phyloP scores from a whole-genome alignment of 1,140 invertebrate genomes.

The Cylas formicarius region DNA sequence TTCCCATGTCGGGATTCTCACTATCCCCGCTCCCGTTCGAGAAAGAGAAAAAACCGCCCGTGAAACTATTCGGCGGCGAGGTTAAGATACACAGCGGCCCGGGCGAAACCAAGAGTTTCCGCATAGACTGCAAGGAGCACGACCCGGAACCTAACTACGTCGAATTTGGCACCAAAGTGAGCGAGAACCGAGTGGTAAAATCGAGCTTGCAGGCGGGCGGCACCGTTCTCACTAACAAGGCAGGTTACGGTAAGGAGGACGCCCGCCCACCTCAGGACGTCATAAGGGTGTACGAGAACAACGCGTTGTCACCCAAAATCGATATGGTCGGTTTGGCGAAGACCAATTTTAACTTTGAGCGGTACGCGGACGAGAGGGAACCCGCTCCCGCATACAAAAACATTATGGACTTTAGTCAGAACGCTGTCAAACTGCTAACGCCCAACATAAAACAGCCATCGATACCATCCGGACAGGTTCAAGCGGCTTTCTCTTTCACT shows the following conservation, averaged over 20 bases:
- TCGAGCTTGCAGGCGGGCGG: slow-evolving; percentile 68
- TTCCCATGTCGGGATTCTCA: slow-evolving; percentile 4
- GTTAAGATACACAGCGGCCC: slow-evolving; percentile 53
- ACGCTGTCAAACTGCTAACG: slow-evolving; percentile 36
- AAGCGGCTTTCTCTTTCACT: no score
- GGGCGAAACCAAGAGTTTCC: slow-evolving; percentile 61
- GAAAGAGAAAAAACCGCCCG: slow-evolving; percentile 43
- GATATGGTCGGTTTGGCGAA: slow-evolving; percentile 26
- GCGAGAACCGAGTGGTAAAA: slow-evolving; percentile 52
- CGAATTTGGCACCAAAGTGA: slow-evolving; percentile 33
- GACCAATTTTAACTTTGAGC: slow-evolving; percentile 23
- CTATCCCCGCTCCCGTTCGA: slow-evolving; percentile 25
- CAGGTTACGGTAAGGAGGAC: slow-evolving; percentile 22
- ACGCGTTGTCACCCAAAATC: slow-evolving; percentile 26
- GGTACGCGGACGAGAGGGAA: neutral
- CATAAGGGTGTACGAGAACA: slow-evolving; percentile 33
- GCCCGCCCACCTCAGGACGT: slow-evolving; percentile 21
- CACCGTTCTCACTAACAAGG: slow-evolving; percentile 54
- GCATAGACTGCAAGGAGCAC: slow-evolving; percentile 52
- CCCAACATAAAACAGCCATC: slow-evolving; percentile 40
- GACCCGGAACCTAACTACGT: slow-evolving; percentile 16
- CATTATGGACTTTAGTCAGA: slow-evolving; percentile 41
- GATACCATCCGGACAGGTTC: no score
- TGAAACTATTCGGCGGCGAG: slow-evolving; percentile 72
- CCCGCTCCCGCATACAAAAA: slow-evolving; percentile 32